Conservation (phyloP, 2,113 vertebrate species). For the Nicator chloris region DNA sequence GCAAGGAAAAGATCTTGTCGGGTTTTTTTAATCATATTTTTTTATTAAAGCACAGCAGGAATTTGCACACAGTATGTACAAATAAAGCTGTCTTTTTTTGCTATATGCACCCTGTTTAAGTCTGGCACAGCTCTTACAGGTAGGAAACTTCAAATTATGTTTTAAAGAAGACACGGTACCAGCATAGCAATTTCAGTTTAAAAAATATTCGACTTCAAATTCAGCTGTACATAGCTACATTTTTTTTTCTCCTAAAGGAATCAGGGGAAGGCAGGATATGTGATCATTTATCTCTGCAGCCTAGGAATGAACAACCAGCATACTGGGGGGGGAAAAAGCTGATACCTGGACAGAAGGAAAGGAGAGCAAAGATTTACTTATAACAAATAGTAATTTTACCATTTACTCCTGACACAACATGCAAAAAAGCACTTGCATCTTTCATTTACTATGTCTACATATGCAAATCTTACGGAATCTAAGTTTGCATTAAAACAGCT, state of each 20-base stretch:
- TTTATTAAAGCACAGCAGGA: not conserved
- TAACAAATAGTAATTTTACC: not conserved
- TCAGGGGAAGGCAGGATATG: not conserved
- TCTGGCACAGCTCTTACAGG: not conserved
- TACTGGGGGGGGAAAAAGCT: not conserved
- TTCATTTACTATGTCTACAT: not conserved
- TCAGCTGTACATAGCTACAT: not conserved
- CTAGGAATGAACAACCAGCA: not conserved
- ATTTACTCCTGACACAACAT: not conserved
- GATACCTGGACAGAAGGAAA: not conserved
- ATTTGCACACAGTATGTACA: not conserved
- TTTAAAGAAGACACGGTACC: not conserved
- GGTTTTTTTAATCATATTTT: fast-evolving
- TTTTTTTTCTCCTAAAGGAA: not conserved
- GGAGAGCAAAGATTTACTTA: not conserved
- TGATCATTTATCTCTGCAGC: not conserved
- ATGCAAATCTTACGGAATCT: not conserved
- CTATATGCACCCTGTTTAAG: not conserved
- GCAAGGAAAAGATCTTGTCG: not conserved
- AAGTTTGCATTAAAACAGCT: not conserved
- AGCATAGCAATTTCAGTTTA: not conserved
- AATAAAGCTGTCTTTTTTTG: not conserved
- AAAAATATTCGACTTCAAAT: not conserved
- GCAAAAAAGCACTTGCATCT: not conserved
- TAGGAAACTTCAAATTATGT: not conserved